A percentile compares a stretch with the other conserved stretches of the same genome.
Conservation (phyloP, 2,888 invertebrate genomes). For the Rhopalosiphum nymphaeae region DNA sequence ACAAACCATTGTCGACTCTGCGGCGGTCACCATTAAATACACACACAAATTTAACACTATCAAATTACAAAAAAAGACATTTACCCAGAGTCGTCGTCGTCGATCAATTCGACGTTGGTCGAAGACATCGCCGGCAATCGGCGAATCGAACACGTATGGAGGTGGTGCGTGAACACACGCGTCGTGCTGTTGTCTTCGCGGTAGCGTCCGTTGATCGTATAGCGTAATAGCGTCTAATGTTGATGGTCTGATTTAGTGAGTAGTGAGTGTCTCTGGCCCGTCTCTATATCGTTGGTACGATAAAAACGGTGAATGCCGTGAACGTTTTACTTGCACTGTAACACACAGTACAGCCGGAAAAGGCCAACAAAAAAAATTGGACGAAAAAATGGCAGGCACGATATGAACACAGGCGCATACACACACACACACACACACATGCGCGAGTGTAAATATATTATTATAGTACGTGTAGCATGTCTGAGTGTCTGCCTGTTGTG, state of each 20-base stretch:
- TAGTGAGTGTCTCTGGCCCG: background rate
- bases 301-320: background rate
- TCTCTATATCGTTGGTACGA: background rate
- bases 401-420: background rate
- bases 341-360: conserved; percentile 56
- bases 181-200: background rate
- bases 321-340: conserved; percentile 53
- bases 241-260: background rate
- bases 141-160: background rate
- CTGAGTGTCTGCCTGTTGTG: background rate
- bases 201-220: background rate
- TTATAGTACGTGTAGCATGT: background rate
- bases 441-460: background rate
- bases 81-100: conserved; percentile 63
- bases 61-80: background rate
- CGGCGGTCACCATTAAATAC: background rate
- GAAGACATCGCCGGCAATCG: conserved; percentile 58
- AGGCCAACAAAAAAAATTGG: conserved; percentile 18
- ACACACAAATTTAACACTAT: background rate
- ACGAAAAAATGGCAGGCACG: conserved; percentile 47
- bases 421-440: no score
- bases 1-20: background rate
- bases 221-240: no score
- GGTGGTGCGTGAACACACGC: background rate
- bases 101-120: conserved; percentile 53